These are phyloP conservation scores for Staurois parvus DNA, from an alignment of 2,797 vertebrate genomes.

Conservation along the genomic window DNA sequence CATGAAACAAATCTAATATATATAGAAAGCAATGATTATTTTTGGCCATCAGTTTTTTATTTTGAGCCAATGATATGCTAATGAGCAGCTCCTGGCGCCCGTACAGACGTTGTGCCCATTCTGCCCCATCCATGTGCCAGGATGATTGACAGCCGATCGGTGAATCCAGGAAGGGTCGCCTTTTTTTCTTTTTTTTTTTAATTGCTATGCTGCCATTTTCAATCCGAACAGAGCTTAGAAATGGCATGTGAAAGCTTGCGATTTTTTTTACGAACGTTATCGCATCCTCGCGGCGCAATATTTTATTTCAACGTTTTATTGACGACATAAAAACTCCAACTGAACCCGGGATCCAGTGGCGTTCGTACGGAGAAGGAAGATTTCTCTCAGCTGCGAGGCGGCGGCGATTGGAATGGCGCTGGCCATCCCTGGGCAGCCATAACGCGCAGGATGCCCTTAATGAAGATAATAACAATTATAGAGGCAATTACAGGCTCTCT, in stretches of 20 bases:
- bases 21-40: no score
- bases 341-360: no score
- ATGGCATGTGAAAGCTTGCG: no score
- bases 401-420: constrained; percentile 11
- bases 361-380: background rate
- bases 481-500: constrained; percentile 46
- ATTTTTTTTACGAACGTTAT: no score
- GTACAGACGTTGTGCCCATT: no score
- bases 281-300: no score
- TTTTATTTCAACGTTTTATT: background rate
- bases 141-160: background rate
- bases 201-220: no score
- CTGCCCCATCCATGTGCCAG: background rate
- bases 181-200: background rate
- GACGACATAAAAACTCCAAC: background rate
- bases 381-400: background rate
- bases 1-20: no score
- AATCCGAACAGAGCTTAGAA: no score
- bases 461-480: constrained; percentile 59
- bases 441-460: constrained; percentile 50
- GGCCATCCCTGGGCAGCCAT: constrained; percentile 43
- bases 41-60: background rate
- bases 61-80: background rate
- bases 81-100: background rate
- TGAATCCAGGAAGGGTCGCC: background rate